Evolutionary conservation across 2,888 invertebrate genomes (phyloP).

Genomic region (Lobophora halterata): DNA sequence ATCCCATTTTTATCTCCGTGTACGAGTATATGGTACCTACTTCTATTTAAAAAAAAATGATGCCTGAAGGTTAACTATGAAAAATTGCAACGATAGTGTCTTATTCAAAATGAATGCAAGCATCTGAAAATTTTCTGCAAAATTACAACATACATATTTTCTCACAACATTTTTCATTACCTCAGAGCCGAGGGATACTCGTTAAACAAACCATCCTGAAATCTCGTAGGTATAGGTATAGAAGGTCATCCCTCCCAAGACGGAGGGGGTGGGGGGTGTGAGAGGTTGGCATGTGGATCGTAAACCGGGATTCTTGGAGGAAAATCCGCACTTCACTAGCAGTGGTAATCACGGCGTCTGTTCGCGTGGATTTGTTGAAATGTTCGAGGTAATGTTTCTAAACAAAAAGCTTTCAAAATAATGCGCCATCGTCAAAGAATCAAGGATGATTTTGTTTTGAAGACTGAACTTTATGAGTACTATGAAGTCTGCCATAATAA

Average conservation of each 20-base stretch:
- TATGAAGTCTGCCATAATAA: too few species aligned
- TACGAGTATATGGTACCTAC: too few species aligned
- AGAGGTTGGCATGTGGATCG: constrained; percentile 53
- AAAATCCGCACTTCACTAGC: constrained; percentile 74
- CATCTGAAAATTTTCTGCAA: too few species aligned
- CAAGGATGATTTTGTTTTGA: too few species aligned
- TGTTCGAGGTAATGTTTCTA: constrained; percentile 39
- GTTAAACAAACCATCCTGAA: constrained; percentile 36
- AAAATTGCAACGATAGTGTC: too few species aligned
- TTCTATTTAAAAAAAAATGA: too few species aligned
- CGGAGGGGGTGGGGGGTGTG: constrained; percentile 32
- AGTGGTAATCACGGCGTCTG: constrained; percentile 65
- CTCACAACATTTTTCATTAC: constrained; percentile 17
- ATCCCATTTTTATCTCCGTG: too few species aligned
- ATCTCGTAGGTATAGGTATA: constrained; percentile 40
- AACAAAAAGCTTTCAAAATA: constrained; percentile 6
- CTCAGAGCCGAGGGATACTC: constrained; percentile 9
- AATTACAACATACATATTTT: too few species aligned
- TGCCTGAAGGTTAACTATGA: too few species aligned
- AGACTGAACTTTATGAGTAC: too few species aligned
- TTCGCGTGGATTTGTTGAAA: constrained; percentile 58
- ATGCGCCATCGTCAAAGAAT: too few species aligned
- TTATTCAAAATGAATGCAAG: too few species aligned
- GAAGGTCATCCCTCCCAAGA: constrained; percentile 48
- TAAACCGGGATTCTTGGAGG: constrained; percentile 70